Base-by-base conservation (phyloP, 2,888 invertebrate species). In the Torymus auratus region DNA sequence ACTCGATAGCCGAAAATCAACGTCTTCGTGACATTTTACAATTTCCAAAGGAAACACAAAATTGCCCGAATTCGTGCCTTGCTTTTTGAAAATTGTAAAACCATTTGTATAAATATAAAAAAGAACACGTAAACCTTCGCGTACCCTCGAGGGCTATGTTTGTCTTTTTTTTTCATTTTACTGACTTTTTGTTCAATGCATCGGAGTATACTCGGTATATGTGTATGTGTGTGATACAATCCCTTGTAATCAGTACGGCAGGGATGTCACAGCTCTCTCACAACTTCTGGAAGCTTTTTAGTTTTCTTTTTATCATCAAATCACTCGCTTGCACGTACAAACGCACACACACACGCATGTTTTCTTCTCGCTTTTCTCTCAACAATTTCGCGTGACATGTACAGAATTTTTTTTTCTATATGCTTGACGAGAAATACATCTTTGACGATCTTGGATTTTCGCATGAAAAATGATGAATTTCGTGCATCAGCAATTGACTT, bases 21-120 rank as follows among this genome's bases (percentile, higher is more conserved):
- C 62, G 13, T 20, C 28, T 41, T 7, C 41, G 41, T 56, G 23
- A 60, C 58, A 65, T 78, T 78, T 61, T 71, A 72, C 60, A 78
- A 72, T 72, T 78, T 78, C 17, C 78, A 78, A 78, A 60, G 7
- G 41, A 41, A 41, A 41, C 41, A 41, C 41, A 41, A 41, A 41
- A 41, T 41, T 41, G 41, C 41, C 41, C 7, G 15, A 14, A 20
- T 56, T 12, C 20, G 28, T 56, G 41, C 41, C 41, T 65, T 11
- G n/a, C 20, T 60, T 65, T 68, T 78, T 64, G 56, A 75, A 75
- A 74, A 70, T 69, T 82, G 73, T 23, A 80, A 76, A 76, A 72
- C 61, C 7, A 15, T 23, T n/a, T 15, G 70, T 82, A 80, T 72
- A 82, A 80, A 76, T 72, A 69, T 81, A 74, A 78, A 72, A 81